Evolutionary conservation across 1,140 invertebrate species (phyloP).

Genomic region (Drosophila erecta): DNA sequence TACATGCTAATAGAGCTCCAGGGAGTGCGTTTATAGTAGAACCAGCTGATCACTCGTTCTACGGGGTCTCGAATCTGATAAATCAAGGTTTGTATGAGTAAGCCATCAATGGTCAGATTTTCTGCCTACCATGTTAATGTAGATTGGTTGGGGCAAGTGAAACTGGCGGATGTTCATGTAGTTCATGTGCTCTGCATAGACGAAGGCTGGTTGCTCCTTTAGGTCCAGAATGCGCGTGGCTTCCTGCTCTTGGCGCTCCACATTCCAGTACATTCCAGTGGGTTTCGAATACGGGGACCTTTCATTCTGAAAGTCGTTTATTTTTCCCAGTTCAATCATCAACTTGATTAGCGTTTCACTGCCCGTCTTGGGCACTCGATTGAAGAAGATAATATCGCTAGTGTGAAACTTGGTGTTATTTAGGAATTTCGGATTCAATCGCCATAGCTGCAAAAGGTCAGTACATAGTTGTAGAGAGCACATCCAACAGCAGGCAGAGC

Average conservation of each 20-base stretch:
- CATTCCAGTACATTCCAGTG: conserved; percentile 19
- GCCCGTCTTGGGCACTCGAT: conserved; percentile 93
- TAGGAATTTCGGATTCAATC: conserved; percentile 80
- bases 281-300: conserved; percentile 33
- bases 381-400: conserved; percentile 92
- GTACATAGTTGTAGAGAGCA: conserved; percentile 89
- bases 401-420: conserved; percentile 91
- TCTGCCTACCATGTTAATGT: conserved; percentile 91
- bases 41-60: conserved; percentile 95
- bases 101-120: too few relatives aligned
- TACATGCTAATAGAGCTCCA: conserved; percentile 86
- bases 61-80: conserved; percentile 89
- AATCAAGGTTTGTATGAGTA: neutral
- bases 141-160: conserved; percentile 91
- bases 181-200: conserved; percentile 59
- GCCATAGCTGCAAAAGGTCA: conserved; percentile 52
- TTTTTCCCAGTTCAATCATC: conserved; percentile 88
- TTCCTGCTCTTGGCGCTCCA: conserved; percentile 39
- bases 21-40: conserved; percentile 91
- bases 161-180: conserved; percentile 88
- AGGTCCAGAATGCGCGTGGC: conserved; percentile 32
- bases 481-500: conserved; percentile 8
- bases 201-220: conserved; percentile 56
- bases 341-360: conserved; percentile 95
- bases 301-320: conserved; percentile 86